A percentile compares a stretch with the other conserved stretches of the same genome.
phyloP scores from a whole-genome alignment of 92 coral and sea anemone species.

The Zoanthus sansibaricus region DNA sequence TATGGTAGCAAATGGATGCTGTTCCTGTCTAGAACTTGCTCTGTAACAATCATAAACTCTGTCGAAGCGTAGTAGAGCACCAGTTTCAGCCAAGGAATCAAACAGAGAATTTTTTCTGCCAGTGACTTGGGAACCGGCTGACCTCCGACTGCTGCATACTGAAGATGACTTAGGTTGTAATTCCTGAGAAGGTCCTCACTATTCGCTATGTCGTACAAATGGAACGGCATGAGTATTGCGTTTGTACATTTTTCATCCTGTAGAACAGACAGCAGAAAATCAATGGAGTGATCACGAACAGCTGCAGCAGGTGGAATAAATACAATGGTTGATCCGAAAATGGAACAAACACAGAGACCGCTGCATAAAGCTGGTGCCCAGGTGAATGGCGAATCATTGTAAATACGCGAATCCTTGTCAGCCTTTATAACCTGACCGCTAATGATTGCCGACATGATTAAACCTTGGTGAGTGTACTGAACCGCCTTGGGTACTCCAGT shows the following conservation, averaged over 20 bases:
- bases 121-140: conserved; percentile 25
- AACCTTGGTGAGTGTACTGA: conserved; percentile 56
- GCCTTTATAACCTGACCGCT: conserved; percentile 27
- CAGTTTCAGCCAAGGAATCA: conserved; percentile 25
- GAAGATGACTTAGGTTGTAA: conserved; percentile 24
- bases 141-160: conserved; percentile 39
- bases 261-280: conserved; percentile 28
- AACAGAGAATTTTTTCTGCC: not conserved
- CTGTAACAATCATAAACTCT: conserved; percentile 25
- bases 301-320: conserved; percentile 50
- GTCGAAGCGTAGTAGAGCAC: conserved; percentile 43
- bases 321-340: conserved; percentile 47
- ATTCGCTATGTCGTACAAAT: conserved; percentile 41
- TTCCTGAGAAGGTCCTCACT: not conserved
- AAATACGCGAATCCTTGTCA: conserved; percentile 10
- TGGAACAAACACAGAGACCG: not conserved
- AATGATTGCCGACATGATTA: conserved; percentile 33
- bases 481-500: conserved; percentile 57
- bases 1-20: conserved; percentile 13
- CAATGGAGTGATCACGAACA: conserved; percentile 28
- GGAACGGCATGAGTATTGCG: conserved; percentile 47
- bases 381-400: conserved; percentile 49
- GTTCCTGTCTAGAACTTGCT: conserved; percentile 22
- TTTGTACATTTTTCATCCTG: conserved; percentile 59
- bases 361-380: conserved; percentile 46